Conservation (phyloP, 2,888 invertebrate species). For the Drosophila aldrichi region DNA sequence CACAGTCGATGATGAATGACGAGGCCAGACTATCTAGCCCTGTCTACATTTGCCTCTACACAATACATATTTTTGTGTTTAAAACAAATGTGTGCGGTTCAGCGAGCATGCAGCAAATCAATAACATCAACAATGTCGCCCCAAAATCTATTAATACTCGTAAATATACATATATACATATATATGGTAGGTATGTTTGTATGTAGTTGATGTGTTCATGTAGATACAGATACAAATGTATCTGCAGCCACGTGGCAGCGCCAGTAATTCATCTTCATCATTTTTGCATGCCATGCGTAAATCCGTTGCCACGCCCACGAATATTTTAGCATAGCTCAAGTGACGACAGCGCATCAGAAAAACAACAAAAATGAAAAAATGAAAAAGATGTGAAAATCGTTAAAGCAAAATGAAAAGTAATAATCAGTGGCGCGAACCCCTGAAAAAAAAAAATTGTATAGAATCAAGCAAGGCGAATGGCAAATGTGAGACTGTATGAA, state of each 20-base stretch:
- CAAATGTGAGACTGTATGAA: constrained; percentile 10
- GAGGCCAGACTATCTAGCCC: constrained; percentile 36
- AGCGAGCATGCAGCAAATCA: constrained; percentile 67
- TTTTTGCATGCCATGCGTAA: constrained; percentile 70
- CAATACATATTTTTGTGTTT: constrained; percentile 11
- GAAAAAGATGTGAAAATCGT: constrained; percentile 57
- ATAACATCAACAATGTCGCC: constrained; percentile 54
- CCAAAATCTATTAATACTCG: constrained; percentile 46
- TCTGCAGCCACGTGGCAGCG: constrained; percentile 41
- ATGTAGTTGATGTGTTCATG: constrained; percentile 14
- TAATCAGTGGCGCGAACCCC: constrained; percentile 61
- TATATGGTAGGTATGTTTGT: constrained; percentile 4
- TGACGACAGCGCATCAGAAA: constrained; percentile 15
- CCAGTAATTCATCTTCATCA: constrained; percentile 76
- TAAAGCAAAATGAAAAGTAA: constrained; percentile 74
- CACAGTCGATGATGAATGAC: constrained; percentile 66
- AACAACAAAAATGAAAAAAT: neutral
- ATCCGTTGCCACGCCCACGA: constrained; percentile 61
- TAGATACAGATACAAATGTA: constrained; percentile 33
- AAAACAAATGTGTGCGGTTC: constrained; percentile 60
- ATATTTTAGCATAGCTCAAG: constrained; percentile 41
- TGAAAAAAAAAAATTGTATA: neutral
- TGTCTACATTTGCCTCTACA: constrained; percentile 36
- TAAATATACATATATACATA: constrained; percentile 20
- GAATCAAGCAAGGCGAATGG: constrained; percentile 12